Conservation (phyloP, 1,140 invertebrate genomes). For the Brachionus plicatilis region DNA sequence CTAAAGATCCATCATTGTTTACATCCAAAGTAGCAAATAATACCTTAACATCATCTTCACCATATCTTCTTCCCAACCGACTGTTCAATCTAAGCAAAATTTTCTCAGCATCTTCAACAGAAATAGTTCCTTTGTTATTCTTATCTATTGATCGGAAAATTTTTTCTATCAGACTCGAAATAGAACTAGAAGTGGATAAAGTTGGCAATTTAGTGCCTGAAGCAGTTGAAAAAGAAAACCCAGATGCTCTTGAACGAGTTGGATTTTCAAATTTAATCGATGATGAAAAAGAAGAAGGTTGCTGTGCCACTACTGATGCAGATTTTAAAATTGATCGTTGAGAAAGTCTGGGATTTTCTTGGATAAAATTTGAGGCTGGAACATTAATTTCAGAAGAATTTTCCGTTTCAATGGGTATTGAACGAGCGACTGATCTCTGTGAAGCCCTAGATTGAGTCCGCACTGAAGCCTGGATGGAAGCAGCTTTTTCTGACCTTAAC, state of each 20-base stretch:
- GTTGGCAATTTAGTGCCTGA: not conserved
- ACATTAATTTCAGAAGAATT: not conserved
- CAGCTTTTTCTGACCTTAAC: not conserved
- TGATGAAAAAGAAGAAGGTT: not conserved
- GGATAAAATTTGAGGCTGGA: not conserved
- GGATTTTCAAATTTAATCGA: not conserved
- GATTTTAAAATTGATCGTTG: not conserved
- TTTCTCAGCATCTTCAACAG: conserved; percentile 26
- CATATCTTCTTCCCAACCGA: conserved; percentile 34
- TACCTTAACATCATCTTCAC: conserved; percentile 33
- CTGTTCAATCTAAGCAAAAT: conserved; percentile 25
- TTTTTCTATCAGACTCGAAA: not conserved
- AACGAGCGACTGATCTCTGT: not conserved
- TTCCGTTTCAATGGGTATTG: not conserved
- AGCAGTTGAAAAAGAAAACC: not conserved
- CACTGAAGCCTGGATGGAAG: not conserved
- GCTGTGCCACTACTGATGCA: not conserved
- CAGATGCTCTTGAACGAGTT: not conserved
- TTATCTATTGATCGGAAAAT: conserved; percentile 22
- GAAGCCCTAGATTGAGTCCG: not conserved
- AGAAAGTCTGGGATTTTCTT: not conserved
- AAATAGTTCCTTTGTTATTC: conserved; percentile 6
- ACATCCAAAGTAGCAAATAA: conserved; percentile 32
- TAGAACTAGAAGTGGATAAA: not conserved
- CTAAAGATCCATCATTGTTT: conserved; percentile 10